Base-by-base conservation (phyloP, 2,113 vertebrate genomes). In the Scomber colias region DNA sequence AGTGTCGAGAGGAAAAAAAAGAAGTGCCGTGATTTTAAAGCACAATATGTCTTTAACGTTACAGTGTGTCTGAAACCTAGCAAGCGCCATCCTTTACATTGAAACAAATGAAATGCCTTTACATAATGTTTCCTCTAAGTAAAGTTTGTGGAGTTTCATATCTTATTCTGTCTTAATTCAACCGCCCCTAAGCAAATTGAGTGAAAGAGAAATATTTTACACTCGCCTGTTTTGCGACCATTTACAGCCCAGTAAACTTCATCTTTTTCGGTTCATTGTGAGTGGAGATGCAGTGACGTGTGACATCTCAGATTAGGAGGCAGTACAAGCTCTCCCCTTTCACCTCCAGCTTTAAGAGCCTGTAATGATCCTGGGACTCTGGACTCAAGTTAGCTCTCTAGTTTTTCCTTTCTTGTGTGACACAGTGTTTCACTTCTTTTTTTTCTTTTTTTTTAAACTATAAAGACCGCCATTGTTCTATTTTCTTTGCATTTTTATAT, bases 261-360 rank as follows among this genome's bases (percentile, higher is more conserved):
- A 21, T 61, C 35, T 60, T 59, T 61, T 53, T 74, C 35, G 60
- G n/a, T 31, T 74, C 15, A 19, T 17, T 50, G 6, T 55, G 44
- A 57, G 65, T 27, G 49, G 24, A 69, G 75, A 75, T 85, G 44
- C 40, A 48, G 16, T 74, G 78, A 63, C 16, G 59, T 88, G 85
- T 87, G 85, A 73, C 82, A 65, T 81, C 67, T 40, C 65, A 54
- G 57, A 81, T 61, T 10, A 68, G 80, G 70, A 86, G 76, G 62
- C 71, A 24, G 76, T 5, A 62, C 67, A 61, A 19, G 71, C 68
- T 81, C 45, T 69, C 14, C 44, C 53, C 30, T 45, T 54, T 69
- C 2, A 16, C 63, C 13, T 35, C 16, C 12, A 53, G 10, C 54
- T 80, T n/a, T 77, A 12, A 76, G 66, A 77, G 27, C 40, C 59